These are phyloP conservation scores for Muntiacus reevesi DNA, from an alignment of 2,113 vertebrate genomes.

Conservation along the genomic window DNA sequence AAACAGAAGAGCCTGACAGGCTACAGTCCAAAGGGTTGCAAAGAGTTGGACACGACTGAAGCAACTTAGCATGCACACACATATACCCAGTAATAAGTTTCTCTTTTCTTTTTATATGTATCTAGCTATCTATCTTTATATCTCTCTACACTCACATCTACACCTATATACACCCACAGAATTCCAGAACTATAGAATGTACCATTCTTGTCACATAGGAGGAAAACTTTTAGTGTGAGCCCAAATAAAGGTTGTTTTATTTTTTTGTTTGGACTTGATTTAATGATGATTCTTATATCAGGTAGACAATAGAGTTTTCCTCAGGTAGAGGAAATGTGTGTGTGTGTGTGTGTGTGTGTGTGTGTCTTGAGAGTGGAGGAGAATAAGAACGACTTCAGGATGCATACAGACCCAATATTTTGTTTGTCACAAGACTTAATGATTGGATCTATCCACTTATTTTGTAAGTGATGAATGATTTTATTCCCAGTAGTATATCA, in stretches of 20 bases:
- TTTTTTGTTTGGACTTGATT: slow-evolving; percentile 71
- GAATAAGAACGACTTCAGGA: neutral
- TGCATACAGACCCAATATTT: neutral
- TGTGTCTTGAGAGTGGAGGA: neutral
- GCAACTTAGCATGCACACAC: too few relatives aligned
- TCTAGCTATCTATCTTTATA: neutral
- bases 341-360: neutral
- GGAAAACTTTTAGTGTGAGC: neutral
- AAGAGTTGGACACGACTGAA: too few relatives aligned
- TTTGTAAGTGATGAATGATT: slow-evolving; percentile 69
- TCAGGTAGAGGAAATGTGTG: slow-evolving; percentile 43
- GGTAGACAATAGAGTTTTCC: slow-evolving; percentile 63
- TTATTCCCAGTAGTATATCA: slow-evolving; percentile 88
- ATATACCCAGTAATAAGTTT: slow-evolving; percentile 11
- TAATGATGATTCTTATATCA: slow-evolving; percentile 56
- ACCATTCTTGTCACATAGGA: slow-evolving; percentile 20
- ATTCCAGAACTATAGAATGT: slow-evolving; percentile 56
- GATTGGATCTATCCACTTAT: slow-evolving; percentile 62
- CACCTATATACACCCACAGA: neutral
- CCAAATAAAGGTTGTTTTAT: slow-evolving; percentile 45
- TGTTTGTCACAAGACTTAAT: slow-evolving; percentile 73
- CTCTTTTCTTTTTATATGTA: slow-evolving; percentile 60
- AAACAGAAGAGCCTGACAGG: too few relatives aligned
- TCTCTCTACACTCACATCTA: neutral
- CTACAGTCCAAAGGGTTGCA: too few relatives aligned